Evolutionary conservation across 2,797 vertebrate genomes (phyloP).

Genomic region (Enteromius treurensis): DNA sequence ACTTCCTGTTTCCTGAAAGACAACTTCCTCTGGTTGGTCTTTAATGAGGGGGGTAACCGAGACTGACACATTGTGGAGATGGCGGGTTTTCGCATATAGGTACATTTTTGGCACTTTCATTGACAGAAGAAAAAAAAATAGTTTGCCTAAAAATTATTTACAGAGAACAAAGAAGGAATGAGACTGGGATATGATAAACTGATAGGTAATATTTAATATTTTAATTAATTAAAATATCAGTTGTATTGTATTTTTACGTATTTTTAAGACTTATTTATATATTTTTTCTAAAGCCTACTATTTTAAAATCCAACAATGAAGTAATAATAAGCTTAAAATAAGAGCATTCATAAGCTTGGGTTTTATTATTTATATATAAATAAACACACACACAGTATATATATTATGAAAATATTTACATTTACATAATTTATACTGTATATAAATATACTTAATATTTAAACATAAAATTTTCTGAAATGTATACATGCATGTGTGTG

Average conservation of each 20-base stretch:
- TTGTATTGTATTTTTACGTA: not conserved
- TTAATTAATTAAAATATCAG: not conserved
- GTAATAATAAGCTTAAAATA: not conserved
- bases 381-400: too few species aligned
- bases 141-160: not conserved
- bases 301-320: not conserved
- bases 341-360: not conserved
- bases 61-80: not conserved
- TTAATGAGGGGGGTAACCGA: not conserved
- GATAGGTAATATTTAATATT: not conserved
- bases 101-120: not conserved
- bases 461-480: too few species aligned
- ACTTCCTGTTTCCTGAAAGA: conserved; percentile 42
- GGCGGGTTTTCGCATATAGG: not conserved
- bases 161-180: not conserved
- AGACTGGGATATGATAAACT: not conserved
- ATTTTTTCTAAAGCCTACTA: not conserved
- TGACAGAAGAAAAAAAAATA: not conserved
- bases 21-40: conserved; percentile 27
- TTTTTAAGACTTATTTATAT: not conserved
- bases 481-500: too few species aligned
- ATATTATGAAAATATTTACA: too few species aligned
- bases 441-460: too few species aligned
- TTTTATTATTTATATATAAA: too few species aligned
- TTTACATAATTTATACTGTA: too few species aligned